A percentile compares a stretch with the other conserved stretches of the same genome.
phyloP scores from a whole-genome alignment of 2,888 invertebrate genomes.

The Eucera pruinosa region DNA sequence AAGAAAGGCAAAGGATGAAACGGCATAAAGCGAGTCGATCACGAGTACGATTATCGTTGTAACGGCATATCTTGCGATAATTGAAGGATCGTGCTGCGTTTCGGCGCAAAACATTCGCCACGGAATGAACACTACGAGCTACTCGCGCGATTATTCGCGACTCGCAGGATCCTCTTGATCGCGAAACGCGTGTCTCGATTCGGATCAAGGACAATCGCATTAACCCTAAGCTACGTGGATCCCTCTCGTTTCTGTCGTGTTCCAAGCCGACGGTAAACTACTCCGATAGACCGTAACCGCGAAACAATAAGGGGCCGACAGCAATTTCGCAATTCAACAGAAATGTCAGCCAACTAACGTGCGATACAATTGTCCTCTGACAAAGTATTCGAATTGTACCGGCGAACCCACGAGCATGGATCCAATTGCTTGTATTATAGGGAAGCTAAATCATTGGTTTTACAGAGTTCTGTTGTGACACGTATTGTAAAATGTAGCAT shows the following conservation, averaged over 20 bases:
- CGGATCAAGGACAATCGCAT: conserved; percentile 65
- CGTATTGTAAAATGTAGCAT: conserved; percentile 4
- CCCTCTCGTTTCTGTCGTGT: conserved; percentile 23
- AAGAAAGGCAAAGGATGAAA: conserved; percentile 67
- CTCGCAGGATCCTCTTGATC: conserved; percentile 53
- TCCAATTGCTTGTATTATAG: conserved; percentile 16
- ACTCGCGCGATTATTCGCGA: too few species aligned
- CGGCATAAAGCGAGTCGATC: conserved; percentile 68
- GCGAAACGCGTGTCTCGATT: conserved; percentile 59
- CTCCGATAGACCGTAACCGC: conserved; percentile 42
- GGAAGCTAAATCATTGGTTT: conserved; percentile 31
- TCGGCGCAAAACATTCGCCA: conserved; percentile 54
- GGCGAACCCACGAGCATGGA: conserved; percentile 3
- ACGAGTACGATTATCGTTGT: conserved; percentile 66
- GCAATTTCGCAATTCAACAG: conserved; percentile 55
- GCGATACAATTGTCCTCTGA: conserved; percentile 55
- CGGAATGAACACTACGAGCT: conserved; percentile 29
- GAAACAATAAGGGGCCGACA: conserved; percentile 53
- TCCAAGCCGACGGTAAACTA: conserved; percentile 20
- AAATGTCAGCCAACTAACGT: conserved; percentile 49
- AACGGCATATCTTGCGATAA: conserved; percentile 72
- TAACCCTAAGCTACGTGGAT: conserved; percentile 35
- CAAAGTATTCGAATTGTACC: conserved; percentile 47
- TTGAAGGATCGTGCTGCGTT: conserved; percentile 69
- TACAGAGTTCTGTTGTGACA: conserved; percentile 14